These are phyloP conservation scores for Pipistrellus kuhlii DNA, from an alignment of 2,797 vertebrate species.

Conservation along the genomic window DNA sequence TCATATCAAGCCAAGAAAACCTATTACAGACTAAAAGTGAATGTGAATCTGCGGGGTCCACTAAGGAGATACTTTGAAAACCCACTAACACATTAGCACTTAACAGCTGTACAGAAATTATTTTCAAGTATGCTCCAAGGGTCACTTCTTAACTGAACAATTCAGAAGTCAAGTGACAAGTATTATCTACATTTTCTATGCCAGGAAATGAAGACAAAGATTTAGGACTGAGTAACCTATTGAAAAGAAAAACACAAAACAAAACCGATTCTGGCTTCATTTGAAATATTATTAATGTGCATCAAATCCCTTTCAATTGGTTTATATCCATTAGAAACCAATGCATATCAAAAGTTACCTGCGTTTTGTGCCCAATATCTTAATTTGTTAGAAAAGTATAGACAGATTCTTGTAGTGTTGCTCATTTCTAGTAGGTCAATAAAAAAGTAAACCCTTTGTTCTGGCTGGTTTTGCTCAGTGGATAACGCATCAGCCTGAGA, in stretches of 20 bases:
- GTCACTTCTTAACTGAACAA: slow-evolving; percentile 54
- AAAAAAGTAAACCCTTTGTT: slow-evolving; percentile 56
- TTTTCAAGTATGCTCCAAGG: slow-evolving; percentile 71
- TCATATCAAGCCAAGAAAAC: slow-evolving; percentile 59
- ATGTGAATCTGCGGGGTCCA: slow-evolving; percentile 20
- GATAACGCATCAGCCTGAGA: too few relatives aligned
- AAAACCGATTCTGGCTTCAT: background rate
- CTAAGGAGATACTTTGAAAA: slow-evolving; percentile 43
- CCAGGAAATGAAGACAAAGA: slow-evolving; percentile 56
- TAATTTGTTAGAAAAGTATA: slow-evolving; percentile 12
- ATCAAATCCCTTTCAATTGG: slow-evolving; percentile 45
- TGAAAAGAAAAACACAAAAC: slow-evolving; percentile 28
- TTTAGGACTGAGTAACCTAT: slow-evolving; percentile 26
- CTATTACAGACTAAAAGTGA: slow-evolving; percentile 36
- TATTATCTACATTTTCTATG: slow-evolving; percentile 42
- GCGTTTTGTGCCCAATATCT: slow-evolving; percentile 38
- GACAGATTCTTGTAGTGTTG: background rate
- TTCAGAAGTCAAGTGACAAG: slow-evolving; percentile 56
- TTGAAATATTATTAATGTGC: slow-evolving; percentile 33
- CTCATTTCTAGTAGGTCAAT: slow-evolving; percentile 35
- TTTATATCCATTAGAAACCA: slow-evolving; percentile 40
- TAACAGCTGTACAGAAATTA: slow-evolving; percentile 51
- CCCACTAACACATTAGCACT: slow-evolving; percentile 47
- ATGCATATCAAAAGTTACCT: slow-evolving; percentile 45
- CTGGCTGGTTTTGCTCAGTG: too few relatives aligned